Evolutionary conservation across 64 coral and sea anemone species (phyloP).

Genomic region (Dendrophyllia cribrosa): DNA sequence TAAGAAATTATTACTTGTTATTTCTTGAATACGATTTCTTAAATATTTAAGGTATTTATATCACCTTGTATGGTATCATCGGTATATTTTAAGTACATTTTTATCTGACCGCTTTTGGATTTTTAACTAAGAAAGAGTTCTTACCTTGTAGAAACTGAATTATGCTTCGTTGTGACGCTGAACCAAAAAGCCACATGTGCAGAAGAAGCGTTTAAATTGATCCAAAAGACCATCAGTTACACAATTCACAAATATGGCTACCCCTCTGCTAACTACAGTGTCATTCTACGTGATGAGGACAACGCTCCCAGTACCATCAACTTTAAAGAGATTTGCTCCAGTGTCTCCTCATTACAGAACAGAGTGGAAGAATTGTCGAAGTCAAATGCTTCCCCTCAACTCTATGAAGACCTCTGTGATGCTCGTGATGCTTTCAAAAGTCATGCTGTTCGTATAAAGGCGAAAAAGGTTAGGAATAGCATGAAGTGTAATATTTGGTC

Average conservation of each 20-base stretch:
- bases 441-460: not conserved
- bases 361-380: not conserved
- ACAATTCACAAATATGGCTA: not conserved
- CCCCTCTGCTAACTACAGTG: not conserved
- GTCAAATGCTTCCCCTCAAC: not conserved
- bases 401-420: not conserved
- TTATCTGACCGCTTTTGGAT: too few species aligned
- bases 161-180: not conserved
- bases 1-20: too few species aligned
- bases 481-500: too few species aligned
- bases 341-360: too few species aligned
- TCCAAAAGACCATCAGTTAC: conserved; percentile 3
- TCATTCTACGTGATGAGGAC: conserved; percentile 6
- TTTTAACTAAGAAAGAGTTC: too few species aligned
- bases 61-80: too few species aligned
- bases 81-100: too few species aligned
- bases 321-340: too few species aligned
- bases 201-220: not conserved
- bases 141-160: not conserved
- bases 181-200: not conserved
- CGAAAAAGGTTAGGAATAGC: not conserved
- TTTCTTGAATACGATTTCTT: too few species aligned
- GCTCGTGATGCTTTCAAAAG: conserved; percentile 9
- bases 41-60: too few species aligned
- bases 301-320: not conserved